Evolutionary conservation across 2,888 invertebrate genomes (phyloP), one percentile per base, ranked within the genome.

Genomic region (Cosmorhoe ocellata): DNA sequence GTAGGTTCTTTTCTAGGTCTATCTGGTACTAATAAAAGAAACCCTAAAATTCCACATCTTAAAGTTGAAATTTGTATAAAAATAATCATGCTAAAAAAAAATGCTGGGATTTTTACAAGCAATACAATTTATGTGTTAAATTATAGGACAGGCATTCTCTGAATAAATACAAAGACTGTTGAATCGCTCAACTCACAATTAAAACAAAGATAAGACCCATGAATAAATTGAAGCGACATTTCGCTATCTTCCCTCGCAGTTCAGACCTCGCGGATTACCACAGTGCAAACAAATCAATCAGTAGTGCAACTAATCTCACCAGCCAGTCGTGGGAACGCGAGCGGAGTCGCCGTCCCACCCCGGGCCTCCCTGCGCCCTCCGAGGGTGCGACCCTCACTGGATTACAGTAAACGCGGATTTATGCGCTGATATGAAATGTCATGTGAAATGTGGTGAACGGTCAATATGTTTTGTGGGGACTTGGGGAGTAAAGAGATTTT

Each of bases 271-370:
- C 9, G 28, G 44, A 53, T 49, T 43, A 53, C 14, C 49, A 57
- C 55, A 47, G 49, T 49, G 46, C 34, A 46, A 52, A 56, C 51
- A 58, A 58, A 54, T 55, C 56, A 51, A 57, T 53, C 58, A 53
- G 55, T 43, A 51, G 40, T 9, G 18, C 52, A 26, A 53, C 31
- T 56, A 53, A 56, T 52, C 56, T 40, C 43, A 49, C 32, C 41
- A 59, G 48, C 56, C 58, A 46, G 43, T 38, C 67, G 67, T 68
- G 67, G 63, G 67, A 68, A 68, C 52, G 39, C 22, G 31, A 22
- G 45, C 14, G 38, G 48, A 14, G 27, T 10, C 37, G 24, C 37
- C 47, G 59, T 66, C 66, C 46, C 67, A 68, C 56, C 61, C 55
- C 40, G 18, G 38, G n/a, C 40, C 41, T 32, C 27, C 10, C 26